Percentiles rank a stretch among this genome's conserved stretches.
Conservation (phyloP, 2,888 invertebrate species). For the Argyra leucocephala region DNA sequence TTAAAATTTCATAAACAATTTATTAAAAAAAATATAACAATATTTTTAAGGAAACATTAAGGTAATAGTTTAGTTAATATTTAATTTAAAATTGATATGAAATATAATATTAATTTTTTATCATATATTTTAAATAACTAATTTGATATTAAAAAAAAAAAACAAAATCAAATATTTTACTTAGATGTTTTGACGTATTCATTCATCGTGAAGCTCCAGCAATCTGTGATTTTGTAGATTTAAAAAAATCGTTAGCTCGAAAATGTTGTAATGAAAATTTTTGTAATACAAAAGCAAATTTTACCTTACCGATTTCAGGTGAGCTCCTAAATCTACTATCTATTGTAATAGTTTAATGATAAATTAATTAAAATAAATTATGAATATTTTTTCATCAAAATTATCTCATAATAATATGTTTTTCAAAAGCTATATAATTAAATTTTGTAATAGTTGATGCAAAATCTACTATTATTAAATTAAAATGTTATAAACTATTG, state of each 20-base stretch:
- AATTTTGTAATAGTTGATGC: no score
- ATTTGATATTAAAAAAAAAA: no score
- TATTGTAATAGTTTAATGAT: no score
- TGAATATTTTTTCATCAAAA: neutral
- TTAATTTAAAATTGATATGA: no score
- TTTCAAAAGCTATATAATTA: no score
- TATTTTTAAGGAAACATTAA: no score
- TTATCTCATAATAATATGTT: neutral
- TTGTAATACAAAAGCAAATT: conserved; percentile 54
- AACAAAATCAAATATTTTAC: conserved; percentile 15
- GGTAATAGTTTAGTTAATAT: no score
- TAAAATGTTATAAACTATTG: neutral
- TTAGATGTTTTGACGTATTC: conserved; percentile 53
- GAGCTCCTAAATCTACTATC: conserved; percentile 26
- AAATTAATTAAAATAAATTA: neutral
- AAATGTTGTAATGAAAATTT: conserved; percentile 57
- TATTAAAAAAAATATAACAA: no score
- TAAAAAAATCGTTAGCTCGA: conserved; percentile 15
- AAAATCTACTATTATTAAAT: neutral
- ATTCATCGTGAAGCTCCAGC: conserved; percentile 54
- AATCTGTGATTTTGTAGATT: conserved; percentile 49
- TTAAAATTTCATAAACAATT: no score
- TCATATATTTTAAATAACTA: no score
- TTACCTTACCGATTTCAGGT: conserved; percentile 39
- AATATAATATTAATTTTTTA: no score